Percentiles rank a stretch among this genome's conserved stretches.
Conservation (phyloP, 2,888 invertebrate genomes). For the Pteria penguin region DNA sequence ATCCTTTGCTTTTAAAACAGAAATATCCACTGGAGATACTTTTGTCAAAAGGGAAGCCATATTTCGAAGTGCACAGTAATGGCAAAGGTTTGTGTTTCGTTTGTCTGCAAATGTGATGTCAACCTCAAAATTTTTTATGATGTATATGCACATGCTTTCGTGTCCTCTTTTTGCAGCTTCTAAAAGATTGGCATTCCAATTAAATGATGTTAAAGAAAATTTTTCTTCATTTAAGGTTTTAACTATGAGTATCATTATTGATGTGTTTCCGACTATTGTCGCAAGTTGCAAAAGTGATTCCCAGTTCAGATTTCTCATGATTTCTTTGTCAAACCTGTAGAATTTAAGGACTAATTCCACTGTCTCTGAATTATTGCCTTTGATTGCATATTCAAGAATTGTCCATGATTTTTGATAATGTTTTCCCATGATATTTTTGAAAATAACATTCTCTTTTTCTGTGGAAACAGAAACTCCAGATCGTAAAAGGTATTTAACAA, state of each 20-base stretch:
- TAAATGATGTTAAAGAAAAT: background rate
- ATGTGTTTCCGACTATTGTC: background rate
- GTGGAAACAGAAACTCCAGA: conserved; percentile 19
- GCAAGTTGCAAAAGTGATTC: conserved; percentile 9
- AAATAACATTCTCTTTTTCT: conserved; percentile 1
- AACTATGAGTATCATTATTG: conserved; percentile 7
- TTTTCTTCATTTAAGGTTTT: background rate
- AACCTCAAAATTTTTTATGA: conserved; percentile 20
- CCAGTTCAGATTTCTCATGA: conserved; percentile 2
- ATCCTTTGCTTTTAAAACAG: conserved; percentile 11
- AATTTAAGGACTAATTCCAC: conserved; percentile 21
- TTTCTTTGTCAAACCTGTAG: conserved; percentile 26
- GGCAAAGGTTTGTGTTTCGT: conserved; percentile 36
- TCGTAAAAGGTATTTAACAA: conserved; percentile 32
- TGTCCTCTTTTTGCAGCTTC: conserved; percentile 19
- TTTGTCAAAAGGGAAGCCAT: conserved; percentile 26
- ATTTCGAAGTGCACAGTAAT: conserved; percentile 46
- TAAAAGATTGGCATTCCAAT: conserved; percentile 4
- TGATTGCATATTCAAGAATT: conserved; percentile 34
- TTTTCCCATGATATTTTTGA: conserved; percentile 24
- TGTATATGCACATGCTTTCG: conserved; percentile 27
- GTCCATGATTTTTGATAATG: conserved; percentile 10
- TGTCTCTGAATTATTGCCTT: conserved; percentile 27
- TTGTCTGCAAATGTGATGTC: conserved; percentile 25
- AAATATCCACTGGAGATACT: conserved; percentile 22